Evolutionary conservation across 2,113 vertebrate genomes (phyloP), one percentile per base, ranked within the genome.

Genomic region (Pangasianodon hypophthalmus): DNA sequence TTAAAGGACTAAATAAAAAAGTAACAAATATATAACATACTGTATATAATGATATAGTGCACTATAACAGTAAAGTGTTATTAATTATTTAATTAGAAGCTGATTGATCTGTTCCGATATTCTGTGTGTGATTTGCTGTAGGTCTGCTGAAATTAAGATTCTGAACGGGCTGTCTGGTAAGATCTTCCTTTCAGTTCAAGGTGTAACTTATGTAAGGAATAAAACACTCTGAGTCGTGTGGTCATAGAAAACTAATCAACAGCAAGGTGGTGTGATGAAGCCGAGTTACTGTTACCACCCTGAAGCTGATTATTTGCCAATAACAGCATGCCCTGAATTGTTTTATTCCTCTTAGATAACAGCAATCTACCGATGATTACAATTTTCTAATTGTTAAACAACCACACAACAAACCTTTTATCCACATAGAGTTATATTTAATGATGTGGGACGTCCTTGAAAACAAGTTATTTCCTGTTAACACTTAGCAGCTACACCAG

Each of bases 141-240:
- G 91, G 46, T 89, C 88, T 84, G 90, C 62, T 90, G 62, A 90
- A 71, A 44, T 56, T 60, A 50, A 10, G 37, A 60, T 64, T 13
- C 60, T 91, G 56, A 82, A 41, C 24, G 62, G 56, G 54, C 64
- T 91, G 9, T 64, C 44, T 54, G 91, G 91, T 91, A 86, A 88
- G 88, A 60, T 21, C 29, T 84, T 19, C 10, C 26, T 62, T 29
- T 44, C 7, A 29, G 18, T 80, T 69, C 21, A 29, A 21, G 41
- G 21, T 0, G 21, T 44, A 48, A 2, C 9, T 56, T 2, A 85
- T 62, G 18, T 85, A 67, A 71, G 67, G 32, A 71, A 18, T 5
- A 67, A 67, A 67, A n/a, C 13, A 37, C n/a, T 37, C 67, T 21
- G 26, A n/a, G 64, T 26, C 9, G 1, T 46, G 41, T 5, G 26